Evolutionary conservation across 1,140 invertebrate species (phyloP).

Genomic region (Carcinoscorpius rotundicauda): DNA sequence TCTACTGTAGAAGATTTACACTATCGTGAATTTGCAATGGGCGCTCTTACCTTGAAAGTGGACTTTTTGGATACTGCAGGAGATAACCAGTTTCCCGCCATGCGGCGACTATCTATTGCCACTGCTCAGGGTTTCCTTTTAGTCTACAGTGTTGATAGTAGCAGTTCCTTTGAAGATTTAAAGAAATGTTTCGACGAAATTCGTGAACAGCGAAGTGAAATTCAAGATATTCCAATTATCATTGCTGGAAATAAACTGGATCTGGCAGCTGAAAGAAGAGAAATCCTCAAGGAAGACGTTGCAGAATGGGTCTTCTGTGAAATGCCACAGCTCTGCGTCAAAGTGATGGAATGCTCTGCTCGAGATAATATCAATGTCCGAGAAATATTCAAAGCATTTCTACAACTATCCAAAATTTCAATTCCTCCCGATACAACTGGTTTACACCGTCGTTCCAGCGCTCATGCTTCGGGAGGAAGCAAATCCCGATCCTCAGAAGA

Average conservation of each 20-base stretch:
- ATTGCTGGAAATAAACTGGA: slow-evolving; percentile 75
- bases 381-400: slow-evolving; percentile 43
- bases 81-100: slow-evolving; percentile 78
- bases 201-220: slow-evolving; percentile 59
- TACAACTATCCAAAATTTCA: slow-evolving; percentile 26
- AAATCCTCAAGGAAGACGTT: slow-evolving; percentile 49
- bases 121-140: slow-evolving; percentile 80
- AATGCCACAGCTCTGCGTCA: slow-evolving; percentile 38
- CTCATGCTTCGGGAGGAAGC: slow-evolving; percentile 40
- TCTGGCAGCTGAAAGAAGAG: slow-evolving; percentile 44
- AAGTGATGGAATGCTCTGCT: slow-evolving; percentile 61
- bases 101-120: slow-evolving; percentile 67
- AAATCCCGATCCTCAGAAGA: slow-evolving; percentile 24
- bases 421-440: slow-evolving; percentile 32
- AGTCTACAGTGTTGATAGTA: slow-evolving; percentile 64
- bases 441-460: slow-evolving; percentile 56
- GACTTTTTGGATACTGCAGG: slow-evolving; percentile 80
- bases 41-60: slow-evolving; percentile 46
- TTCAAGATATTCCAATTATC: slow-evolving; percentile 70
- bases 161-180: slow-evolving; percentile 55
- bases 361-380: slow-evolving; percentile 61
- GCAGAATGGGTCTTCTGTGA: slow-evolving; percentile 66
- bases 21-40: slow-evolving; percentile 67
- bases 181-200: slow-evolving; percentile 73
- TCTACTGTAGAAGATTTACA: slow-evolving; percentile 84